Conservation (phyloP, 2,797 vertebrate species). For the Dendrocincla fuliginosa region DNA sequence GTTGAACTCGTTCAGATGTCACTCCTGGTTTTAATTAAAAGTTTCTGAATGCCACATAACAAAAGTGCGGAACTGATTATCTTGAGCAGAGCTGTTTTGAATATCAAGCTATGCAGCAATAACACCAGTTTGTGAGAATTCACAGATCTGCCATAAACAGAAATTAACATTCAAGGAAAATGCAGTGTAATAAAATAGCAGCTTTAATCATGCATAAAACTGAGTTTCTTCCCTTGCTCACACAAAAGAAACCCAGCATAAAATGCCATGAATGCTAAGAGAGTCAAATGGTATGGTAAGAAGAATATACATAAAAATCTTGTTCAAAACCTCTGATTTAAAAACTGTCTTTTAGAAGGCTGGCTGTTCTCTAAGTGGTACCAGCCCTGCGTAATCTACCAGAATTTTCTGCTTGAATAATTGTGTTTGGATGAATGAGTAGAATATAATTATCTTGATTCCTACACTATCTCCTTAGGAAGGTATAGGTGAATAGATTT, state of each 20-base stretch:
- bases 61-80: conserved; percentile 33
- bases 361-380: not conserved
- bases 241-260: not conserved
- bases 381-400: not conserved
- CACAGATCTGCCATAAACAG: conserved; percentile 40
- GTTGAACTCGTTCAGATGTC: conserved; percentile 4
- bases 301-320: not conserved
- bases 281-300: not conserved
- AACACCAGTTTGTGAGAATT: conserved; percentile 22
- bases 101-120: conserved; percentile 24
- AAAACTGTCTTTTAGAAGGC: not conserved
- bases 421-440: not conserved
- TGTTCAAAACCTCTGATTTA: conserved; percentile 27
- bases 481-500: conserved; percentile 33
- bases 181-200: conserved; percentile 28
- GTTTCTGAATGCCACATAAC: conserved; percentile 26
- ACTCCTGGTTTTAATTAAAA: conserved; percentile 57
- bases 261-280: not conserved
- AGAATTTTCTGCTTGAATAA: conserved; percentile 44
- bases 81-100: conserved; percentile 38
- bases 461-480: conserved; percentile 10
- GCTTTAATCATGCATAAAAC: conserved; percentile 42
- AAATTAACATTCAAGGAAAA: conserved; percentile 61
- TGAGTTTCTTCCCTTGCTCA: not conserved
- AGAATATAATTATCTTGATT: conserved; percentile 44